phyloP scores from a whole-genome alignment of 2,797 vertebrate species.

The Xenops minutus region DNA sequence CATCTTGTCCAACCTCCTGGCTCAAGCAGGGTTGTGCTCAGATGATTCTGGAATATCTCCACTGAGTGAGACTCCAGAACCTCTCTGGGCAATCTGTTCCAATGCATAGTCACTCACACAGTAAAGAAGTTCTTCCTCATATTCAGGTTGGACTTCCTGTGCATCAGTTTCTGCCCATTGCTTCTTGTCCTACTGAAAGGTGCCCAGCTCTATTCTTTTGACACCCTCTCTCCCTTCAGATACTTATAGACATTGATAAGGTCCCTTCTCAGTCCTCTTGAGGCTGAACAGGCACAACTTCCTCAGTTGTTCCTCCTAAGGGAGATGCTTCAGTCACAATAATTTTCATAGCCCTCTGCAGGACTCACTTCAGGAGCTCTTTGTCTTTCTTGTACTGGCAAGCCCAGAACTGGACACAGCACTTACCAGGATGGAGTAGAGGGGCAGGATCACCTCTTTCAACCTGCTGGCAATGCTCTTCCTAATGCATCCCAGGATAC shows the following conservation, averaged over 20 bases:
- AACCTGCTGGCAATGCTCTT: not conserved
- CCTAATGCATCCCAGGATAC: not conserved
- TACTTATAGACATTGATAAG: not conserved
- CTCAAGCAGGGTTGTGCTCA: not conserved
- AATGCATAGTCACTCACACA: fast-evolving
- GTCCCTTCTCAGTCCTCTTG: not conserved
- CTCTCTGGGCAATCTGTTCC: not conserved
- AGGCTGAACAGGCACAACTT: not conserved
- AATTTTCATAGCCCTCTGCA: not conserved
- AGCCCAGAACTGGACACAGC: not conserved
- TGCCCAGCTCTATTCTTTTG: not conserved
- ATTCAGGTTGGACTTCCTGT: not conserved
- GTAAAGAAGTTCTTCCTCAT: not conserved
- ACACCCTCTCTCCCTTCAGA: not conserved
- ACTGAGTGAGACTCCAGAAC: not conserved
- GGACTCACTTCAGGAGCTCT: not conserved
- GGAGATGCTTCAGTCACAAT: not conserved
- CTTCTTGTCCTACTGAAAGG: not conserved
- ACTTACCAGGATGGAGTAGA: not conserved
- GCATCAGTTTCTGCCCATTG: not conserved
- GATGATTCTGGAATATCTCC: not conserved
- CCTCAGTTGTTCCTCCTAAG: not conserved
- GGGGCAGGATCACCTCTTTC: not conserved
- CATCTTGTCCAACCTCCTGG: not conserved
- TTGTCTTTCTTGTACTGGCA: not conserved